Base-by-base conservation (phyloP, 2,797 vertebrate genomes). In the Diceros bicornis region DNA sequence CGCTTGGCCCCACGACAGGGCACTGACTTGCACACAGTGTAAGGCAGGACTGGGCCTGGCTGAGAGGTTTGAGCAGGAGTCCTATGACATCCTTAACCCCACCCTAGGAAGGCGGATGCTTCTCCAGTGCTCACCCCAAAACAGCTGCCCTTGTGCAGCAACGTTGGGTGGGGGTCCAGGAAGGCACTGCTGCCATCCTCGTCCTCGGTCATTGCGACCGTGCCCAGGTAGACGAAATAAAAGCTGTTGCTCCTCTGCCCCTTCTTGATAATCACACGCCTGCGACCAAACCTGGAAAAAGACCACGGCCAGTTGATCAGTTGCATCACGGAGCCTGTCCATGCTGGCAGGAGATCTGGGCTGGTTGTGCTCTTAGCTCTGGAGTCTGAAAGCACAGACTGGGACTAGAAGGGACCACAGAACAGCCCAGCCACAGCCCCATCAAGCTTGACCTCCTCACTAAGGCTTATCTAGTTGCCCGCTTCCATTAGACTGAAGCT, bases 161-260 rank as follows among this genome's bases (percentile, higher is more conserved):
- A 47, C 11, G 85, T 95, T 0, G 98, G 98, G 59, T 97, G 74
- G 0, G 97, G 89, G 8, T 97, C 98, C 2, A 37, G 90, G 83
- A 99, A 99, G 23, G 98, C 98, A 23, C 97, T 98, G 92, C 97
- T 98, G 2, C 98, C 98, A 64, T 97, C 97, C 1, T 98, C 97
- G 12, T 98, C 97, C 29, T 96, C 97, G 0, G 94, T 98, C 89
- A 99, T 74, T 4, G 98, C 98, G 1, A 97, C 97, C 7, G 77
- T 97, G 37, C 98, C 97, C 7, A 97, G 96, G 88, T 47, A 99
- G 77, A 98, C 96, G 62, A 98, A 98, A 86, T 98, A 99, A 97
- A 99, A 98, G 55, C 98, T 98, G 81, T 85, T 97, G n/a, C 97
- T 97, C n/a, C 21, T 94, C 52, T 98, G 98, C 2, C 98, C 98